These are phyloP conservation scores for Formicarius rufipectus DNA, from an alignment of 2,113 vertebrate genomes.

Conservation along the genomic window DNA sequence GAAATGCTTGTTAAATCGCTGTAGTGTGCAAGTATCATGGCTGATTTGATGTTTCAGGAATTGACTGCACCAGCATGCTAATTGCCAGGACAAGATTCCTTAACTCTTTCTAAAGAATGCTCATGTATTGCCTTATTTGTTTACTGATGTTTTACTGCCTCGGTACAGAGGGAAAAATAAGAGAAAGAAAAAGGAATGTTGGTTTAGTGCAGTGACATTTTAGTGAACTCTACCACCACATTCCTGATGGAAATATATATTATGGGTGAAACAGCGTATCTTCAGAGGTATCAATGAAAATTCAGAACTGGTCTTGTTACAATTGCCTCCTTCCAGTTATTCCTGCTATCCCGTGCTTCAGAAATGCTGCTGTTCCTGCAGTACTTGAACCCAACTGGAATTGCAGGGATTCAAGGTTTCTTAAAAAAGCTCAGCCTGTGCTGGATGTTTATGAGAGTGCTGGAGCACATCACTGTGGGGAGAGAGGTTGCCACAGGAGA, in stretches of 20 bases:
- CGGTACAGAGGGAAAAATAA: neutral
- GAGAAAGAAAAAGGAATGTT: neutral
- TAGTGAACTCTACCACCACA: neutral
- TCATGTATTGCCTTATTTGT: conserved; percentile 13
- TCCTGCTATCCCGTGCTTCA: neutral
- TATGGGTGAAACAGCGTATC: neutral
- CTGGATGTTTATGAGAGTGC: neutral
- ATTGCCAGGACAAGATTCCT: conserved; percentile 4
- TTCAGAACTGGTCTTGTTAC: neutral
- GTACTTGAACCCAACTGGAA: neutral
- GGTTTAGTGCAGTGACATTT: neutral
- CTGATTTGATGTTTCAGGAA: neutral
- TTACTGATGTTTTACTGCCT: neutral
- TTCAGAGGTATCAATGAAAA: neutral
- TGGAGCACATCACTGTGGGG: neutral
- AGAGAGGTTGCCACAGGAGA: neutral
- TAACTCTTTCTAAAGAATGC: neutral
- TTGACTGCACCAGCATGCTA: neutral
- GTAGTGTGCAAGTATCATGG: neutral
- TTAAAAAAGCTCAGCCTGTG: neutral
- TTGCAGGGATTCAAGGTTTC: neutral
- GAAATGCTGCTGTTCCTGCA: neutral
- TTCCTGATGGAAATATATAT: neutral
- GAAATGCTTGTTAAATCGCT: conserved; percentile 11
- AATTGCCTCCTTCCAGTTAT: neutral